Percentiles rank a stretch among this genome's conserved stretches.
phyloP scores from a whole-genome alignment of 2,888 invertebrate species.

The Ditylenchus weischeri region DNA sequence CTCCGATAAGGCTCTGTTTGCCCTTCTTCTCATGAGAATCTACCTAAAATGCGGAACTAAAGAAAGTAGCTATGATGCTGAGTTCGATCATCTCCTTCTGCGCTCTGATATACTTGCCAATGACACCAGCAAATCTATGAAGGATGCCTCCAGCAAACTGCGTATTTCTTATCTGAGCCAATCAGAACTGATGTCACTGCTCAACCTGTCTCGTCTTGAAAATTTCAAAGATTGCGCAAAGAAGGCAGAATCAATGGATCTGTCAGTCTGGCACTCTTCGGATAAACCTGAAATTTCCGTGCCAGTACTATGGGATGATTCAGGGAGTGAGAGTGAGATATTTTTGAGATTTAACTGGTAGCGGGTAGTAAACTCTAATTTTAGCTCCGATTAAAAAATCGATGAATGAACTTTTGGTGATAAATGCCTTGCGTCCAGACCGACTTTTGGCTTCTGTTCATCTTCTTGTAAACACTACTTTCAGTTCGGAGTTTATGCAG shows the following conservation, averaged over 20 bases:
- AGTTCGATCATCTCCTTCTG: conserved; percentile 88
- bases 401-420: conserved; percentile 82
- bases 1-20: conserved; percentile 89
- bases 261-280: conserved; percentile 42
- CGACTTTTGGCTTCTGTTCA: conserved; percentile 87
- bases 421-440: conserved; percentile 78
- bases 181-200: conserved; percentile 67
- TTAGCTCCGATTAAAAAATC: conserved; percentile 71
- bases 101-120: conserved; percentile 68
- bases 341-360: neutral
- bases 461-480: conserved; percentile 65
- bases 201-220: conserved; percentile 32
- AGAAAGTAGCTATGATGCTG: conserved; percentile 77
- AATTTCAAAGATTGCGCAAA: conserved; percentile 33
- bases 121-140: conserved; percentile 1
- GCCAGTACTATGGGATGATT: conserved; percentile 47
- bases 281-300: conserved; percentile 55
- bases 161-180: conserved; percentile 57
- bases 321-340: conserved; percentile 30
- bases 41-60: conserved; percentile 82
- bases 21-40: conserved; percentile 87
- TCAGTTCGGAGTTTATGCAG: conserved; percentile 73
- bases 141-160: conserved; percentile 28
- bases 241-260: conserved; percentile 22
- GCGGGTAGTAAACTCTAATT: conserved; percentile 35